Evolutionary conservation across 2,113 vertebrate species (phyloP).

Genomic region (Ctenomys sociabilis): DNA sequence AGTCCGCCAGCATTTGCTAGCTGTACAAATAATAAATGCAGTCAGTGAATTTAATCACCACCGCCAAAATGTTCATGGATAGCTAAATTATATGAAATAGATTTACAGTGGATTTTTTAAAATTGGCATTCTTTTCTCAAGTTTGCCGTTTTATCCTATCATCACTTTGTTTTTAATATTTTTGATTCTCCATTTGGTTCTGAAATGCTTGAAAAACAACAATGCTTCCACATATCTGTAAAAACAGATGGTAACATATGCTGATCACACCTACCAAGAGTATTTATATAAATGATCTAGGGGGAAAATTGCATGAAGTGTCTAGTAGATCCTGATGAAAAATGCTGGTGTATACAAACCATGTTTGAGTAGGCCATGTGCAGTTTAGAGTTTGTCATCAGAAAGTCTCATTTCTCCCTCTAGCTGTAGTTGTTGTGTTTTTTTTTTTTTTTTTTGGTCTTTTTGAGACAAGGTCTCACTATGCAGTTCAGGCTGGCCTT

Average conservation of each 20-base stretch:
- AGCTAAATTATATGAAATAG: slow-evolving; percentile 41
- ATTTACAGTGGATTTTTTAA: slow-evolving; percentile 68
- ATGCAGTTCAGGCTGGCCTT: too few species aligned
- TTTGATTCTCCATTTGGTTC: slow-evolving; percentile 81
- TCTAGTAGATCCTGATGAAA: slow-evolving; percentile 66
- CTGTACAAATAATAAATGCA: neutral
- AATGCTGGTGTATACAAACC: neutral
- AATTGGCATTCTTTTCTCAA: slow-evolving; percentile 64
- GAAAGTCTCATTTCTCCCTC: neutral
- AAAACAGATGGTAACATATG: slow-evolving; percentile 83
- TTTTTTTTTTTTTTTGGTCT: too few species aligned
- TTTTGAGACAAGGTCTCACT: too few species aligned
- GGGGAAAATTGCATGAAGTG: slow-evolving; percentile 18
- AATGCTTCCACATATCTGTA: slow-evolving; percentile 81
- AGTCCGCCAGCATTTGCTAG: neutral
- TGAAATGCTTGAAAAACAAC: slow-evolving; percentile 81
- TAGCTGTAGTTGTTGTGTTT: neutral
- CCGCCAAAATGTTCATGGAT: neutral
- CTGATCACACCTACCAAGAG: slow-evolving; percentile 84
- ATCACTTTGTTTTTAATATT: slow-evolving; percentile 83
- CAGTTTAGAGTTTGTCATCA: neutral
- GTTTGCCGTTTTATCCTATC: slow-evolving; percentile 75
- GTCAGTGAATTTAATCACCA: neutral
- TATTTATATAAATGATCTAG: slow-evolving; percentile 81
- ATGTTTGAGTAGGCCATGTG: neutral